Base-by-base conservation (phyloP, 2,113 vertebrate genomes). In the Semicossyphus pulcher region DNA sequence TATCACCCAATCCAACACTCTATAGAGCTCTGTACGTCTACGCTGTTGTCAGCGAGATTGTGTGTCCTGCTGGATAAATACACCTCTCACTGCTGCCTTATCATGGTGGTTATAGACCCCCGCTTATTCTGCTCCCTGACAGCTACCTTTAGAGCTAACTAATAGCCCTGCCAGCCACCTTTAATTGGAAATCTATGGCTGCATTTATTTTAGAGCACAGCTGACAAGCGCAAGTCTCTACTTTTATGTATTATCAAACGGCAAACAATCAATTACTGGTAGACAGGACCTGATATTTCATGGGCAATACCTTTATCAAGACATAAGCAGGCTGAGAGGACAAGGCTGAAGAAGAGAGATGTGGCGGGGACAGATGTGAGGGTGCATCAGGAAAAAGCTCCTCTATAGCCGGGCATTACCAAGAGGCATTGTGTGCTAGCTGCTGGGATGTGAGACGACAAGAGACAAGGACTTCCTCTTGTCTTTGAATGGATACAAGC, bases 111-210 rank as follows among this genome's bases (percentile, higher is more conserved):
- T 88, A 80, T 85, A 68, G 80, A 81, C 60, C 78, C 65, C 5
- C 52, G 72, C 87, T 90, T 76, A 89, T 89, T 84, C 79, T 57
- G 49, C 76, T 86, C 60, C 28, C 72, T 84, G 90, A 91, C 92
- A 92, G 81, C 81, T 88, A 92, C 88, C 85, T 89, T 92, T 89
- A 85, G 78, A 86, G 78, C 79, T 89, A 93, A 92, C 90, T 89
- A 92, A 93, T 92, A 86, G 88, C 75, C 56, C 81, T 76, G 74
- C 84, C 88, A 81, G 64, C 75, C 84, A 85, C 86, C 80, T 89
- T 91, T 94, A 93, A 93, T 93, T 92, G 91, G 90, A 93, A 94
- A 92, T 93, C 93, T 91, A 92, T 93, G 89, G 83, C 74, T 70
- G 89, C 83, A 90, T 93, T 93, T 88, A 91, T 93, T 93, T 88